A percentile compares a stretch with the other conserved stretches of the same genome.
Evolutionary conservation across 2,113 vertebrate genomes (phyloP).

Genomic region (Motacilla tschutschensis): DNA sequence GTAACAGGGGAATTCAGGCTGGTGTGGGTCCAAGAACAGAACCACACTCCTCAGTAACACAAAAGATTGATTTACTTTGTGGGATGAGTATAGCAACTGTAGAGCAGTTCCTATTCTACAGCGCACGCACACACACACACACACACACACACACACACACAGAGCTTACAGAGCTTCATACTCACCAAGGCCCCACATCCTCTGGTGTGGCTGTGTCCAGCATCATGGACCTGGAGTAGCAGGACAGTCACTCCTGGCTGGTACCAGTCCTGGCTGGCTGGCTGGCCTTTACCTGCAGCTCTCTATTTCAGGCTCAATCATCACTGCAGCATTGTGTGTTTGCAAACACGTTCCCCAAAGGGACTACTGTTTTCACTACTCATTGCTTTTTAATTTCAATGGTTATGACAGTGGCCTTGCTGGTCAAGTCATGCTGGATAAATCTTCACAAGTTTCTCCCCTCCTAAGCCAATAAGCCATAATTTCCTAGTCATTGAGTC

Average conservation of each 20-base stretch:
- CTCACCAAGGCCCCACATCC: neutral
- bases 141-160: too few relatives aligned
- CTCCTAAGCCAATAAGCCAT: neutral
- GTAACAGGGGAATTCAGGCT: neutral
- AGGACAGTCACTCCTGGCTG: neutral
- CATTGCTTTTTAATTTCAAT: neutral
- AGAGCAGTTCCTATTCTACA: neutral
- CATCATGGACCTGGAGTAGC: neutral
- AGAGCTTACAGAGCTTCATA: accelerated
- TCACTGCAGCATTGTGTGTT: neutral
- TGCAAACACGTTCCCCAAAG: neutral
- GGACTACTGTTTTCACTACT: neutral
- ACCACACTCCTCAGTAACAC: neutral
- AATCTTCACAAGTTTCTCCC: neutral
- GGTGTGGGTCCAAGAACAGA: neutral
- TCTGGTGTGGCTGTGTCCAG: neutral
- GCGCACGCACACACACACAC: too few relatives aligned
- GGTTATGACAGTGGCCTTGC: neutral
- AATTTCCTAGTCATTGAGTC: neutral
- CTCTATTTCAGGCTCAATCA: neutral
- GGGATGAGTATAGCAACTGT: neutral
- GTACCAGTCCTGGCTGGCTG: neutral
- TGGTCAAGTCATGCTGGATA: neutral
- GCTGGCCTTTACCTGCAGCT: neutral
- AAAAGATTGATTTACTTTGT: neutral